Evolutionary conservation across 2,797 vertebrate genomes (phyloP).

Genomic region (Brachymystax lenok): DNA sequence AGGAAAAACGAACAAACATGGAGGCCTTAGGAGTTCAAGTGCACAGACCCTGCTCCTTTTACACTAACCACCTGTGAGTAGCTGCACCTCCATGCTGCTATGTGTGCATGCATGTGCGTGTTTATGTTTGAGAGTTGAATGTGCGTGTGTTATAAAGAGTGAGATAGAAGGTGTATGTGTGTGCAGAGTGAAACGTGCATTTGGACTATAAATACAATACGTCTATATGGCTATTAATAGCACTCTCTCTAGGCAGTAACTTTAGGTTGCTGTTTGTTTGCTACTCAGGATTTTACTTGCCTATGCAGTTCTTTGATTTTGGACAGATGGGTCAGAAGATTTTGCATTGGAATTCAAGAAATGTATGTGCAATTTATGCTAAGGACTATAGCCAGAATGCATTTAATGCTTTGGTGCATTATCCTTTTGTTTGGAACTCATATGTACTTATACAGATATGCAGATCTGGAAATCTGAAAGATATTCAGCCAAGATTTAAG

Average conservation of each 20-base stretch:
- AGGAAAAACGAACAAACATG: conserved; percentile 81
- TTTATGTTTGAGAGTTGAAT: neutral
- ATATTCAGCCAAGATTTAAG: neutral
- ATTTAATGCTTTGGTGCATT: neutral
- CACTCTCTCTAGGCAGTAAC: neutral
- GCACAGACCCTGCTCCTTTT: conserved; percentile 81
- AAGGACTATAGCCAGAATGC: neutral
- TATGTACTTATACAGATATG: neutral
- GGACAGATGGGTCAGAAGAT: neutral
- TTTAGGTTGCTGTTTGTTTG: neutral
- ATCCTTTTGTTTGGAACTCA: neutral
- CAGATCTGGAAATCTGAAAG: neutral
- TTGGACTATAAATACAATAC: conserved; percentile 30
- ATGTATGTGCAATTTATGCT: neutral
- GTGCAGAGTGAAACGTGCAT: conserved; percentile 33
- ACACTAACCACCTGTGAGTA: conserved; percentile 85
- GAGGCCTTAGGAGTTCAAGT: conserved; percentile 85
- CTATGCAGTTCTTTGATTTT: too few relatives aligned
- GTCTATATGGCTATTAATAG: conserved; percentile 27
- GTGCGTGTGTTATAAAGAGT: neutral
- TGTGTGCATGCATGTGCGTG: neutral
- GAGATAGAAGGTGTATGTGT: neutral
- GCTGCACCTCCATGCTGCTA: conserved; percentile 9
- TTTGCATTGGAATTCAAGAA: too few relatives aligned
- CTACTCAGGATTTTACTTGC: neutral